Percentiles rank a stretch among this genome's conserved stretches.
Conservation (phyloP, 2,888 invertebrate species). For the Chironomus tentans region DNA sequence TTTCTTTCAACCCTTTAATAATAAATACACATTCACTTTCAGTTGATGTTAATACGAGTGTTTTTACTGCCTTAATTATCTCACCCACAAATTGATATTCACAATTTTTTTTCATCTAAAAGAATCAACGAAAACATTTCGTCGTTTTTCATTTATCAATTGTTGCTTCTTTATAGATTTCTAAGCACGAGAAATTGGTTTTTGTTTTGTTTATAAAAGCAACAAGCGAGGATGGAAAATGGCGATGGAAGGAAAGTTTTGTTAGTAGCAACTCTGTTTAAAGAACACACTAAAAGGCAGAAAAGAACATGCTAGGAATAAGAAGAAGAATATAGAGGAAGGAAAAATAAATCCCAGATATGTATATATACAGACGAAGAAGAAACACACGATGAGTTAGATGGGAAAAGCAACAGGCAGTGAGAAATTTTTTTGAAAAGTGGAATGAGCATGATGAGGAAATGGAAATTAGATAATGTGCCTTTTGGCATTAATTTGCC, state of each 20-base stretch:
- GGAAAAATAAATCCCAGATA: neutral
- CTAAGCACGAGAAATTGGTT: neutral
- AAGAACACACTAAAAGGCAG: neutral
- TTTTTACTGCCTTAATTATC: neutral
- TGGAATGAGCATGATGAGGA: neutral
- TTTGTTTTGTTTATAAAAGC: neutral
- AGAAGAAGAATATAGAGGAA: neutral
- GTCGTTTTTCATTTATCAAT: neutral
- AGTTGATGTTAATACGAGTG: neutral
- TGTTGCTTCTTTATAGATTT: neutral
- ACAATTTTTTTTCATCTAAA: neutral
- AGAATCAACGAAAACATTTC: neutral
- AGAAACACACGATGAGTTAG: neutral
- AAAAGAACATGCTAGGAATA: neutral
- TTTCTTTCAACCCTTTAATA: no score
- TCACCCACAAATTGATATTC: neutral
- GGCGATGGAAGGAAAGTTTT: neutral
- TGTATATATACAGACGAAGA: neutral
- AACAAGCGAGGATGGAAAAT: neutral
- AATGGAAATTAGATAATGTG: constrained; percentile 10
- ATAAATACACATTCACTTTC: no score
- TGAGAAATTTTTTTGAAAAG: neutral
- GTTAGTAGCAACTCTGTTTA: neutral
- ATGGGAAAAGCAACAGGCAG: constrained; percentile 1
- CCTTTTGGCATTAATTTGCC: constrained; percentile 20